These are phyloP conservation scores for Sigmodon hispidus DNA, from an alignment of 2,113 vertebrate genomes.

Conservation along the genomic window DNA sequence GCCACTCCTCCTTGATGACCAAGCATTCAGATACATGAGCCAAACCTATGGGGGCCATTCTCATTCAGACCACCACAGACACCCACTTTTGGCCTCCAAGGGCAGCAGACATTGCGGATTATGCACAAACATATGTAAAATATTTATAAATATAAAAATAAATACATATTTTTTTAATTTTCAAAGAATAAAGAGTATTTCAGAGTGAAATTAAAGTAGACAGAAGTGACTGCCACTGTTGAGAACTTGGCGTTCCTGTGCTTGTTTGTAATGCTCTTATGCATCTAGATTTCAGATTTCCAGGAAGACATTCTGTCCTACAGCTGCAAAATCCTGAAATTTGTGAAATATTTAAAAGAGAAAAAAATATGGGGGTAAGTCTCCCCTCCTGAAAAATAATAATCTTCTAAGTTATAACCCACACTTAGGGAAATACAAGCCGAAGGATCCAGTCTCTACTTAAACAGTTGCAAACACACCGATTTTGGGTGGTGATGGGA, in stretches of 20 bases:
- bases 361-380: constrained; percentile 83
- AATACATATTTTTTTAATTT: not conserved
- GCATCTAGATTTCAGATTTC: constrained; percentile 82
- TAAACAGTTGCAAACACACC: not conserved
- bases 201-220: not conserved
- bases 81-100: not conserved
- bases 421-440: not conserved
- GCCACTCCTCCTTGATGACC: not conserved
- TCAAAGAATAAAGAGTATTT: not conserved
- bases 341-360: constrained; percentile 76
- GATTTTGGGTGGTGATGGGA: constrained; percentile 23
- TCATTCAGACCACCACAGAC: not conserved
- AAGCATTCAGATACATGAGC: not conserved
- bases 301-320: constrained; percentile 65
- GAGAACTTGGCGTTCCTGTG: not conserved
- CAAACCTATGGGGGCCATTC: not conserved
- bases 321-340: constrained; percentile 68
- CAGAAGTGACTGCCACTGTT: not conserved
- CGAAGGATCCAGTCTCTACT: not conserved
- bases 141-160: not conserved
- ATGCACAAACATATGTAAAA: not conserved
- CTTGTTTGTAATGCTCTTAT: constrained; percentile 44
- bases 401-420: not conserved
- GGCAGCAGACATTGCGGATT: not conserved
- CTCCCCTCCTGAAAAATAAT: not conserved